Conservation (phyloP, 2,888 invertebrate species). For the Lasioglossum oenotherae region DNA sequence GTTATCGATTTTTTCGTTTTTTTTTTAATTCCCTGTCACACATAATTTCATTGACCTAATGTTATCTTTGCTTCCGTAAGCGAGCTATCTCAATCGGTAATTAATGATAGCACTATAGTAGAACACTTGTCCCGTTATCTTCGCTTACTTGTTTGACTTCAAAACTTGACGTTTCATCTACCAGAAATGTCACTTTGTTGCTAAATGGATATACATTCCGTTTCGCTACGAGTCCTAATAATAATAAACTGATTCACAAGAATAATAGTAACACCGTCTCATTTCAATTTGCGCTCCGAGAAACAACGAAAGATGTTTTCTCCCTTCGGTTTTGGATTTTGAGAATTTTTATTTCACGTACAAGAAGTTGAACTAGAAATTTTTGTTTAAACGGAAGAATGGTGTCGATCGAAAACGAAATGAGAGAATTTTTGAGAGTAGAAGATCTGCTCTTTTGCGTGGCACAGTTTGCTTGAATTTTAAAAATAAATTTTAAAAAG, state of each 20-base stretch:
- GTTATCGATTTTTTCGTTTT: not conserved
- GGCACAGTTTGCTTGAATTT: no score
- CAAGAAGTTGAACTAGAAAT: no score
- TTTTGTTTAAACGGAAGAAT: no score
- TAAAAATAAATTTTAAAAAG: no score
- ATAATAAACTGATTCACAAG: no score
- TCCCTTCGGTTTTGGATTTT: no score
- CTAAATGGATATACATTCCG: not conserved
- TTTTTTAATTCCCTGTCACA: not conserved
- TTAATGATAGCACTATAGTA: slow-evolving; percentile 22
- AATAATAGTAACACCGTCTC: no score
- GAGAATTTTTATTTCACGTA: no score
- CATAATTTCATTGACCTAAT: slow-evolving; percentile 23
- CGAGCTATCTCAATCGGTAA: slow-evolving; percentile 10
- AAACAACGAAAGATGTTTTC: no score
- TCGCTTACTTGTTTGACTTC: not conserved
- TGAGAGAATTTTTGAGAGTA: not conserved
- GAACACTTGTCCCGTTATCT: not conserved
- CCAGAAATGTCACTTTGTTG: not conserved
- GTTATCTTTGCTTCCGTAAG: slow-evolving; percentile 16
- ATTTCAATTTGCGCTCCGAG: no score
- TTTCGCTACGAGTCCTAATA: not conserved
- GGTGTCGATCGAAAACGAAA: no score
- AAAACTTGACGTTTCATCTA: not conserved
- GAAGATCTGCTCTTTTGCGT: not conserved